These are phyloP conservation scores for Ganaspis sp. DNA, from an alignment of 1,140 invertebrate species.

Conservation along the genomic window DNA sequence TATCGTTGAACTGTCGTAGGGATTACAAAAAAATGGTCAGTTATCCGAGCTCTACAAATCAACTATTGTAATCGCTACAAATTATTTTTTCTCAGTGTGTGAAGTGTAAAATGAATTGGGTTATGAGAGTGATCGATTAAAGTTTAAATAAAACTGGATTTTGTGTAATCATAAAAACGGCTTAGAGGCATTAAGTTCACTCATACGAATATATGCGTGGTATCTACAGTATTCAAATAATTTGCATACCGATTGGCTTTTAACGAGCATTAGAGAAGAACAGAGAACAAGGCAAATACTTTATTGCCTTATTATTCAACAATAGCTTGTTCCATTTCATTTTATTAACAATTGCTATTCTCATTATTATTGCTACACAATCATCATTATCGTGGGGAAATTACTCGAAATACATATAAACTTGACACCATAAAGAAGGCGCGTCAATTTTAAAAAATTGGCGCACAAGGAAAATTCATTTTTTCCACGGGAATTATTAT, in stretches of 20 bases:
- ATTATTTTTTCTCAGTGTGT: too few species aligned
- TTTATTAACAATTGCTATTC: constrained; percentile 22
- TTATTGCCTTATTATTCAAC: not conserved
- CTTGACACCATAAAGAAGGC: too few species aligned
- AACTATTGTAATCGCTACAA: too few species aligned
- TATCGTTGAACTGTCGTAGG: too few species aligned
- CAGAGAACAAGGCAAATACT: not conserved
- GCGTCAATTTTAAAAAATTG: too few species aligned
- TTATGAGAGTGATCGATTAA: not conserved
- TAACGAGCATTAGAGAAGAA: constrained; percentile 23
- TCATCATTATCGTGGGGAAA: not conserved
- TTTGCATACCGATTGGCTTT: constrained; percentile 12
- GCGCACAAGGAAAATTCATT: too few species aligned
- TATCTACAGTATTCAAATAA: not conserved
- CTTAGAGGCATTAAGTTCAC: constrained; percentile 10
- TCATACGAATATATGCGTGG: not conserved
- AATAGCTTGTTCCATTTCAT: not conserved
- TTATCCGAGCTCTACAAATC: too few species aligned
- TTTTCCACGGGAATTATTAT: too few species aligned
- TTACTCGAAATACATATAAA: too few species aligned
- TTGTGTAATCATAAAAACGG: constrained; percentile 16
- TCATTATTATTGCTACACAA: not conserved
- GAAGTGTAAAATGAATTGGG: not conserved
- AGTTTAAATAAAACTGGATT: constrained; percentile 16
- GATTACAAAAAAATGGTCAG: too few species aligned